A percentile compares a stretch with the other conserved stretches of the same genome.
Conservation (phyloP, 2,113 vertebrate genomes). For the Xiphorhynchus elegans region DNA sequence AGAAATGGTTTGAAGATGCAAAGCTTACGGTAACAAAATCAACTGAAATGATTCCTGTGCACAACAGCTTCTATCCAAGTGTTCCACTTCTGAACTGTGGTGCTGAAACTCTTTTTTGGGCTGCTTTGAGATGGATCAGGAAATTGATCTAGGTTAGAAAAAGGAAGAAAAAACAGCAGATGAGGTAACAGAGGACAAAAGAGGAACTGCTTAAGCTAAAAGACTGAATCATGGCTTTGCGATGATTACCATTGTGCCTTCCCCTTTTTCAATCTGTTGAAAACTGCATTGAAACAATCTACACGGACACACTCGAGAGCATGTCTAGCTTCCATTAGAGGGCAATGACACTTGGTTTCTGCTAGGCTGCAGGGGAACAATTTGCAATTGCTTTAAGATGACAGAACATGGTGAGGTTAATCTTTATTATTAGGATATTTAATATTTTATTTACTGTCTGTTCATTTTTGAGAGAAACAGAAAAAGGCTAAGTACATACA, state of each 20-base stretch:
- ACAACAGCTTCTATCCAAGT: neutral
- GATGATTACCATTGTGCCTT: neutral
- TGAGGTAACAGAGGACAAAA: neutral
- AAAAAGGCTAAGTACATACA: neutral
- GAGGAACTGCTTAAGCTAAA: neutral
- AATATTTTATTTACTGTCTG: neutral
- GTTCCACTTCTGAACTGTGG: neutral
- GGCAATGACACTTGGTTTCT: neutral
- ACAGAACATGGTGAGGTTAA: neutral
- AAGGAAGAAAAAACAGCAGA: neutral
- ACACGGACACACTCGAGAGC: neutral
- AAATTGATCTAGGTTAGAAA: neutral
- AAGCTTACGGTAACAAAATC: neutral
- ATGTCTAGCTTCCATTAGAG: neutral
- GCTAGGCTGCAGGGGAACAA: neutral
- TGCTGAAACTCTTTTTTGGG: neutral
- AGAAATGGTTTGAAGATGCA: neutral
- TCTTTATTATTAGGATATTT: neutral
- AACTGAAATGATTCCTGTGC: neutral
- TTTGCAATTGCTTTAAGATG: neutral
- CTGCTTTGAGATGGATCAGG: neutral
- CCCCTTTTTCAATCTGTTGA: neutral
- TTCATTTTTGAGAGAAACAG: neutral
- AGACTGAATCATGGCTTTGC: neutral
- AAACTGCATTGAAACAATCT: neutral